Base-by-base conservation (phyloP, 1,140 invertebrate genomes). In the Drosophila athabasca region DNA sequence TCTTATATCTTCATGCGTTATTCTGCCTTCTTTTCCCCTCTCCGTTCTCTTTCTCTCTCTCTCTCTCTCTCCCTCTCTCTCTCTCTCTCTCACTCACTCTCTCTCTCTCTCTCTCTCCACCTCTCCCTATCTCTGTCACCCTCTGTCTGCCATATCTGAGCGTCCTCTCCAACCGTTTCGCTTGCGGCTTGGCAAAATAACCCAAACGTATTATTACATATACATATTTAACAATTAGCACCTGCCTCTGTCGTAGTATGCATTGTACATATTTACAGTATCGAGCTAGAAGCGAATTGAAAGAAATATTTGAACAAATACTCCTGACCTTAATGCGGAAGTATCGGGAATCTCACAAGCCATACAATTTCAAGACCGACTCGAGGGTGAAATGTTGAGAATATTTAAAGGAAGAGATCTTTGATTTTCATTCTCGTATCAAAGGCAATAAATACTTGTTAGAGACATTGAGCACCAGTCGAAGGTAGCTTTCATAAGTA, bases 1-100 rank as follows among this genome's bases (percentile, higher is more conserved):
- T 58, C 48, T 35, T 46, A 69, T 77, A 13, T 22, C 41, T 77
- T 82, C 60, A 77, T 77, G 75, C 71, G 62, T 79, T 83, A 75
- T 79, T 83, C 66, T 62, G 65, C 54, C 51, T 41, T 24, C 15
- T 46, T 24, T 50, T 17, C 8, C 8, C 1, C 15, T 51, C 19
- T 35, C 15, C 41, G 17, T 19, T 19, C 17, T 19, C 17, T 19
- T 19, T 62, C 6, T 43, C 31, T 58, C 15, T 31, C 17, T 24
- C 7, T 55, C 35, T 43, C 13, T 22, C 19, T 48, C 13, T 6
- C 57, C 13, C n/a, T 24, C 7, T 9, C 19, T 58, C 17, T 35
- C 15, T 39, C 41, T 51, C 8, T 35, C 24, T 48, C 19, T 41
- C n/a, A 19, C n/a, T 55, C 44, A 43, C 2, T 22, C 19, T 29